Evolutionary conservation across 2,888 invertebrate genomes (phyloP), one percentile per base, ranked within the genome.

Genomic region (Pachliopta kotzebuea): DNA sequence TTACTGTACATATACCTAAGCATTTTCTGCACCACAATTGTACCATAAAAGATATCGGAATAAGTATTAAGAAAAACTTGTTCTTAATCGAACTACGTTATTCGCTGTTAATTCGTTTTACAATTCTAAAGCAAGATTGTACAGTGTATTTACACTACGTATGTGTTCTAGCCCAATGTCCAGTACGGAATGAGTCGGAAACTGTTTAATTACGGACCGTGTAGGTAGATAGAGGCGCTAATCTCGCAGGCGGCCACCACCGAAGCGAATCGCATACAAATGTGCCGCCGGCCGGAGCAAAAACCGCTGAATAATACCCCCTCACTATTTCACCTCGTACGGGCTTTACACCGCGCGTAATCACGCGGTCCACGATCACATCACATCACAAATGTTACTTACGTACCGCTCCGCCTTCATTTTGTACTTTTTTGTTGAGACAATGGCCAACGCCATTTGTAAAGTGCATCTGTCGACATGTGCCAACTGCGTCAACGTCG

Each of bases 251-350:
- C 82, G 80, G 78, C 81, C 80, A 76, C 75, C 83, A 81, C 83
- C 81, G 80, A 77, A 85, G 84, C 86, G 87, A 83, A 88, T 85
- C 83, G 85, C 86, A 88, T 88, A 88, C 86, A 88, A 89, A 89
- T 87, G 84, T 79, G 78, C 83, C 83, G 78, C 75, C 77, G 77
- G 78, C 74, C 76, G 74, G 72, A 71, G 83, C 80, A 88, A 88
- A 88, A 88, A 89, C 82, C 85, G 85, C 86, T 86, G 86, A 86
- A 84, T 87, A 88, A 89, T 83, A 83, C 80, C 81, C 80, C 79
- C 59, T 80, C 79, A 73, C 72, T 77, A 74, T 79, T 81, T 78
- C 79, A 81, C 71, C 76, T 77, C 77, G 76, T 74, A 75, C 76
- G 77, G 79, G 84, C 81, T 83, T 81, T 81, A 79, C 81, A 75